Evolutionary conservation across 1,140 invertebrate species (phyloP).

Genomic region (Lordiphosa stackelbergi): DNA sequence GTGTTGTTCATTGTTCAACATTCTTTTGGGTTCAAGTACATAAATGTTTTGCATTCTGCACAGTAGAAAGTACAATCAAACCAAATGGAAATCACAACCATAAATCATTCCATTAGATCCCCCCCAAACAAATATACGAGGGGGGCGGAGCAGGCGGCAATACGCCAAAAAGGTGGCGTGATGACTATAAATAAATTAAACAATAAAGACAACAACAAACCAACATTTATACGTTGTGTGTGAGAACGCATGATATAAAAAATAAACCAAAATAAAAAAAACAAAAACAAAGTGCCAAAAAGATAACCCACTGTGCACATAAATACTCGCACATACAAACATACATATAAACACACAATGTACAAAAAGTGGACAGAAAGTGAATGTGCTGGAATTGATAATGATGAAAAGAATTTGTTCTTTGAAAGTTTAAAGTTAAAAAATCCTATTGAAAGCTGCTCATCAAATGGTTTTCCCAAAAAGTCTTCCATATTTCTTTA

Average conservation of each 20-base stretch:
- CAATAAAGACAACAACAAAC: slow-evolving; percentile 44
- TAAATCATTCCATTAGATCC: slow-evolving; percentile 50
- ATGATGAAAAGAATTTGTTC: too few species aligned
- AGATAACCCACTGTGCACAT: too few species aligned
- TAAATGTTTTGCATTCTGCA: slow-evolving; percentile 6
- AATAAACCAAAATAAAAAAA: slow-evolving; percentile 13
- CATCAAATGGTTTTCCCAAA: too few species aligned
- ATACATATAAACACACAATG: too few species aligned
- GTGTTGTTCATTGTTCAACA: slow-evolving; percentile 3
- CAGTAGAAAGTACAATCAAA: slow-evolving; percentile 19
- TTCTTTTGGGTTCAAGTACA: slow-evolving; percentile 4
- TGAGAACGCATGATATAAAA: slow-evolving; percentile 42
- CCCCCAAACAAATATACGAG: not conserved
- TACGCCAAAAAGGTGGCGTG: slow-evolving; percentile 58
- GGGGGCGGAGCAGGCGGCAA: not conserved
- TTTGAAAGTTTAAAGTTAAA: too few species aligned
- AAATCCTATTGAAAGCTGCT: too few species aligned
- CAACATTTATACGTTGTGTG: slow-evolving; percentile 8
- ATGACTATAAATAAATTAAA: slow-evolving; percentile 66
- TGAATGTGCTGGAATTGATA: too few species aligned
- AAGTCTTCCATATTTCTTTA: too few species aligned
- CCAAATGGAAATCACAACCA: slow-evolving; percentile 19
- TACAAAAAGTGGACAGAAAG: too few species aligned
- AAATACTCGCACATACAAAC: too few species aligned
- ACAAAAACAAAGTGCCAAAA: slow-evolving; percentile 34